Base-by-base conservation (phyloP, 2,888 invertebrate species). In the Alloscopus bannaensis region DNA sequence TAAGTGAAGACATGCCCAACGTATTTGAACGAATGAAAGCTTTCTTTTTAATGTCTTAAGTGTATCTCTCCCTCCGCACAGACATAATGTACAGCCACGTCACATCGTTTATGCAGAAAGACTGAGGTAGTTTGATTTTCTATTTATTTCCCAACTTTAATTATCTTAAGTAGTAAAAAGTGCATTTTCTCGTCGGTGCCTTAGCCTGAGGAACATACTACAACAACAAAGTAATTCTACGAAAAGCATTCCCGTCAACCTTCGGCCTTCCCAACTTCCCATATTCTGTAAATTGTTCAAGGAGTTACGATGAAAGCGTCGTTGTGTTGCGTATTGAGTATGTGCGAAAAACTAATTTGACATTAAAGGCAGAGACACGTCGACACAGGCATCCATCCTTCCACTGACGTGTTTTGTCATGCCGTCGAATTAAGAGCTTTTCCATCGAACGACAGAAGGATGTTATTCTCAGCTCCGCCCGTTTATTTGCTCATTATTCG, bases 401-500 rank as follows among this genome's bases (percentile, higher is more conserved):
- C 20, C 13, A 2, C 57, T 13, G 13, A 36, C 6, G 36, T 57
- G 11, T 57, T 3, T 42, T 18, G 13, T 62, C 11, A 22, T 45
- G 6, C 28, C 28, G 4, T 24, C 20, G 11, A 29, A 40, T 40
- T 36, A 60, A 60, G 40, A 24, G 2, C 11, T 8, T 2, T 64
- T n/a, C 62, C 8, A 40, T 1, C 11, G 36, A 18, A 62, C 20
- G 1, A 42, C 22, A 11, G 20, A 45, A 26, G 36, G 36, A 8
- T 4, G 47, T 47, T 65, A 60, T 59, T 75, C 66, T 45, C 69
- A 76, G 20, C 76, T 76, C 76, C 76, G 69, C 76, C 76, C 76
- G 60, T 57, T 66, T 76, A 31, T 76, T 76, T 76, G 76, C 76
- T 76, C 76, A 76, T 76, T 76, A 76, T 76, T 68, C 57, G 76